A percentile compares a stretch with the other conserved stretches of the same genome.
phyloP scores from a whole-genome alignment of 1,140 invertebrate genomes.

The Magallana ariakensis region DNA sequence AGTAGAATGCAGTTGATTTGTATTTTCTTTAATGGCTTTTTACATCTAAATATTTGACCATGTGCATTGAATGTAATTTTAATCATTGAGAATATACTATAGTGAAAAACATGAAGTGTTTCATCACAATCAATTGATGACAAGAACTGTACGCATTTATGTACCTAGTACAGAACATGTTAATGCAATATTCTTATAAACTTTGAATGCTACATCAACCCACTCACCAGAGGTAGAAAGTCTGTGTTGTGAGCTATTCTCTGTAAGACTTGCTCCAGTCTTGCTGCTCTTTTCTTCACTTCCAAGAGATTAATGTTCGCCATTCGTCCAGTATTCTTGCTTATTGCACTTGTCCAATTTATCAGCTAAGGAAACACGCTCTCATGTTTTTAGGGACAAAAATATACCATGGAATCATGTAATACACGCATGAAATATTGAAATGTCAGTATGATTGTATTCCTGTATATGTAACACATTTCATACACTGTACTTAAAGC shows the following conservation, averaged over 20 bases:
- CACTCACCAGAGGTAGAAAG: not conserved
- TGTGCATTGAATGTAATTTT: constrained; percentile 5
- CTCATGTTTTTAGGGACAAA: not conserved
- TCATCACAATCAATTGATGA: too few relatives aligned
- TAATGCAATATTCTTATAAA: not conserved
- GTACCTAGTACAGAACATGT: not conserved
- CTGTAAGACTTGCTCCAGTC: not conserved
- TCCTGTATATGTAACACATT: too few relatives aligned
- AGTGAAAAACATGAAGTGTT: too few relatives aligned
- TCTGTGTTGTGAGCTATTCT: not conserved
- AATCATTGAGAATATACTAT: not conserved
- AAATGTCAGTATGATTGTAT: too few relatives aligned
- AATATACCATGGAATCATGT: constrained; percentile 14
- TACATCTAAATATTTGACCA: not conserved
- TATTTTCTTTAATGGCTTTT: not conserved
- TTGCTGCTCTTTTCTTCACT: not conserved
- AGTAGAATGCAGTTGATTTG: not conserved
- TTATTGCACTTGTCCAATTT: constrained; percentile 1
- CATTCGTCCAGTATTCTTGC: constrained; percentile 10
- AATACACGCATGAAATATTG: not conserved
- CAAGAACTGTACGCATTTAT: not conserved
- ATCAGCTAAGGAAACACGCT: not conserved
- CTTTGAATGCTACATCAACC: not conserved
- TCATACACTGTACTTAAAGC: too few relatives aligned
- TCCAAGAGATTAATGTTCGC: not conserved